Percentiles rank a stretch among this genome's conserved stretches.
These are phyloP conservation scores for Diceros bicornis DNA, from an alignment of 2,797 vertebrate genomes.

Conservation along the genomic window DNA sequence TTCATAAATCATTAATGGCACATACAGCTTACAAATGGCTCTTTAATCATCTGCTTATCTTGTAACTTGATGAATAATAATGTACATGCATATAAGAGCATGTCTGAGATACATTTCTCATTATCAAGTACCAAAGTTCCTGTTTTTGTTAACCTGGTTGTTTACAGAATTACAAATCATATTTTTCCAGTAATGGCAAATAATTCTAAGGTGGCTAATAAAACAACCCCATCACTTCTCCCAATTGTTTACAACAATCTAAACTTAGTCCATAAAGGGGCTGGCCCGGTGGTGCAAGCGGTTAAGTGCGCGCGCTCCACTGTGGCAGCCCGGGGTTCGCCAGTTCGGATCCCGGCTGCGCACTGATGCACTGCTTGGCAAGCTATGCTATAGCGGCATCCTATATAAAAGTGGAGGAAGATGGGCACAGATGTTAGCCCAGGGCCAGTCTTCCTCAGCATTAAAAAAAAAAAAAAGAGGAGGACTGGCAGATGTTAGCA, in stretches of 20 bases:
- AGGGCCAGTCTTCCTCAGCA: no score
- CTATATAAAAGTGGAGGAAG: no score
- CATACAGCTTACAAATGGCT: slow-evolving; percentile 45
- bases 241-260: slow-evolving; percentile 42
- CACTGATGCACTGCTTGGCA: no score
- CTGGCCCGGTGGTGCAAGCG: no score
- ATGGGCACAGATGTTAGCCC: no score
- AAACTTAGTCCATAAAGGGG: not conserved
- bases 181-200: slow-evolving; percentile 38
- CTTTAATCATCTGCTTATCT: slow-evolving; percentile 72
- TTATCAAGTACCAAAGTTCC: slow-evolving; percentile 40
- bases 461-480: no score
- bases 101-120: slow-evolving; percentile 57
- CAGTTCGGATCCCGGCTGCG: no score
- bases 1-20: slow-evolving; percentile 48
- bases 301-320: no score
- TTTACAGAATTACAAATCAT: slow-evolving; percentile 58
- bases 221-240: slow-evolving; percentile 10
- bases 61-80: slow-evolving; percentile 75
- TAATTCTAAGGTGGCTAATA: not conserved
- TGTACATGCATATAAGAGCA: not conserved
- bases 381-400: no score
- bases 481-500: no score
- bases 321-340: no score
- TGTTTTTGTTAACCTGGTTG: slow-evolving; percentile 29